Percentiles rank a stretch among this genome's conserved stretches.
Evolutionary conservation across 2,797 vertebrate species (phyloP).

Genomic region (Macropodus opercularis): DNA sequence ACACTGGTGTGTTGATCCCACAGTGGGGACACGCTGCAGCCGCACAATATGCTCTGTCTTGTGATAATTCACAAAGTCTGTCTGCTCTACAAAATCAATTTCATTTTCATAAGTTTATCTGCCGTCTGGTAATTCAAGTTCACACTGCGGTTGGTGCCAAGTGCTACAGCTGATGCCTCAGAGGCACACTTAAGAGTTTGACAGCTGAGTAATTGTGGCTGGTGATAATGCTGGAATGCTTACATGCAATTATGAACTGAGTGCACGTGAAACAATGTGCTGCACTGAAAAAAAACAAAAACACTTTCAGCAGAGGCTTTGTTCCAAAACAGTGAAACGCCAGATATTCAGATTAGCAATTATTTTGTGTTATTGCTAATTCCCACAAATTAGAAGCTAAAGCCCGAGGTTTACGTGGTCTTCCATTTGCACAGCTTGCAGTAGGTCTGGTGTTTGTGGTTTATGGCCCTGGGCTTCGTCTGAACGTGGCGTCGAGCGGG

Average conservation of each 20-base stretch:
- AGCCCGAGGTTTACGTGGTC: too few relatives aligned
- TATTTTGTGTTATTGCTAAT: constrained; percentile 1
- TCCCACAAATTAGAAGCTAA: not conserved
- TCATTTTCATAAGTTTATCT: constrained; percentile 40
- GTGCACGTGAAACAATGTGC: constrained; percentile 5
- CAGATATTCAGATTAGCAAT: not conserved
- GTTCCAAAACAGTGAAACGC: constrained; percentile 6
- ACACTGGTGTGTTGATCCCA: constrained; percentile 43
- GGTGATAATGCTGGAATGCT: constrained; percentile 11
- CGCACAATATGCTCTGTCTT: constrained; percentile 37
- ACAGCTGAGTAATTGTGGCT: constrained; percentile 15
- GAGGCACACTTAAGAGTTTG: constrained; percentile 29
- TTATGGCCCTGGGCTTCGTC: too few relatives aligned
- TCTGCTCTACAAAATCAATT: constrained; percentile 28
- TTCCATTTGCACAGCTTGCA: too few relatives aligned
- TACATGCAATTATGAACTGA: constrained; percentile 18
- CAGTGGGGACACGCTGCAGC: constrained; percentile 43
- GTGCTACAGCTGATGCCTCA: constrained; percentile 20
- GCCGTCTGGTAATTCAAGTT: constrained; percentile 25
- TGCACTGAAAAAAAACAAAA: constrained; percentile 6
- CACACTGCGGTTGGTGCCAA: constrained; percentile 19
- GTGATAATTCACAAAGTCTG: constrained; percentile 33
- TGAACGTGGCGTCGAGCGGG: too few relatives aligned
- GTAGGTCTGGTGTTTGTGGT: too few relatives aligned
- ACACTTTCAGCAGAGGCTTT: not conserved